Conservation (phyloP, 1,140 invertebrate genomes). For the Hyles euphorbiae region DNA sequence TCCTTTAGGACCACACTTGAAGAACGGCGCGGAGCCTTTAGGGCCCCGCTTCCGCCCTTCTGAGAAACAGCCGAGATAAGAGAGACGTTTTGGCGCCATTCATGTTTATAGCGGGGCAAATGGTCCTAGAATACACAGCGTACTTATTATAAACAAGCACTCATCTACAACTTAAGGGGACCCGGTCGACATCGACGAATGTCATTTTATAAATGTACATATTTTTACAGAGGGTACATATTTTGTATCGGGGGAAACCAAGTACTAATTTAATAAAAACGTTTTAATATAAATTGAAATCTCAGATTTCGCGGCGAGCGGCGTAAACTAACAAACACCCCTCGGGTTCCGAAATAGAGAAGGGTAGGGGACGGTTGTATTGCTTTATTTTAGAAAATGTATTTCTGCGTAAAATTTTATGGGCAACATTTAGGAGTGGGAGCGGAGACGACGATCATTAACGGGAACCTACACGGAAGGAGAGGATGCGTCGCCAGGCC, state of each 20-base stretch:
- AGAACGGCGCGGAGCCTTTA: constrained; percentile 53
- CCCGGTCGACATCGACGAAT: no score
- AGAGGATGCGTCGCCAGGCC: constrained; percentile 14
- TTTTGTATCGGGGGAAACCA: no score
- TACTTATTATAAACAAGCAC: constrained; percentile 71
- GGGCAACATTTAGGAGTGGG: constrained; percentile 31
- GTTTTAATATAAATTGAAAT: no score
- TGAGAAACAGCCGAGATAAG: constrained; percentile 71
- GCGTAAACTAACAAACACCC: no score
- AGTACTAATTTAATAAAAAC: no score
- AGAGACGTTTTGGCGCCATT: constrained; percentile 71
- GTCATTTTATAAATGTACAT: no score
- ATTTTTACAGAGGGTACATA: no score
- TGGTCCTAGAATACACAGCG: constrained; percentile 64
- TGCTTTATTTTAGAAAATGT: constrained; percentile 55
- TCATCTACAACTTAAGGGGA: constrained; percentile 23
- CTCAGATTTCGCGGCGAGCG: no score
- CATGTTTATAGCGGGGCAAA: constrained; percentile 71
- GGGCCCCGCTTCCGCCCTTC: constrained; percentile 64
- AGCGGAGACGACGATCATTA: constrained; percentile 35
- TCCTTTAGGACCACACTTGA: constrained; percentile 69
- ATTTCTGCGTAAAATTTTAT: constrained; percentile 59
- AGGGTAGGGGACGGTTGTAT: constrained; percentile 26
- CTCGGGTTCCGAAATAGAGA: background rate
- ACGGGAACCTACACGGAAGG: constrained; percentile 31